phyloP scores from a whole-genome alignment of 2,113 vertebrate genomes.

The Brienomyrus brachyistius region DNA sequence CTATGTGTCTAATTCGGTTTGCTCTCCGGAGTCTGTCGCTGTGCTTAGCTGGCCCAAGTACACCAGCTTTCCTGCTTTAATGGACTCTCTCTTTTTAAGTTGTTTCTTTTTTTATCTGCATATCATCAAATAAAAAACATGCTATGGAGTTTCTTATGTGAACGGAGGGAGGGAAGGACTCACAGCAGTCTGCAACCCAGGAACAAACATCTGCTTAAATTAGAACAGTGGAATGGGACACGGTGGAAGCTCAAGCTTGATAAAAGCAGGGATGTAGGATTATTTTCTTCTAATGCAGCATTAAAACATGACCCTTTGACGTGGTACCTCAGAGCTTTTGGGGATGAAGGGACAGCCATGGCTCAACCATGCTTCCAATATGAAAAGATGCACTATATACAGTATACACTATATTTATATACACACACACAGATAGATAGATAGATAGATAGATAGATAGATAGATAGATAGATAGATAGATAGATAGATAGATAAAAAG shows the following conservation, averaged over 20 bases:
- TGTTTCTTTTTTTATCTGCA: background rate
- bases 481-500: too few relatives aligned
- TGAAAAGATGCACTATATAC: constrained; percentile 2
- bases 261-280: constrained; percentile 26
- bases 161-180: background rate
- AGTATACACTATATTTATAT: background rate
- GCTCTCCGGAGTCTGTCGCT: background rate
- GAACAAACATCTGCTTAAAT: constrained; percentile 25
- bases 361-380: constrained; percentile 25
- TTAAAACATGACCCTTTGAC: constrained; percentile 28
- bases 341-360: constrained; percentile 20
- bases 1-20: background rate
- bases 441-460: background rate
- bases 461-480: too few relatives aligned
- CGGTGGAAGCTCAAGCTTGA: constrained; percentile 3
- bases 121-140: constrained; percentile 6
- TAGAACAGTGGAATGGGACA: constrained; percentile 22
- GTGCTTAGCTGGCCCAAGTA: background rate
- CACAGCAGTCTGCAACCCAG: constrained; percentile 10
- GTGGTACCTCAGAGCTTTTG: constrained; percentile 24
- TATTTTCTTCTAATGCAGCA: constrained; percentile 14
- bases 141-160: background rate
- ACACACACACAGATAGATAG: background rate
- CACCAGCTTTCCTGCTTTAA: background rate
- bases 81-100: background rate